These are phyloP conservation scores for Patella depressa DNA, from an alignment of 2,888 invertebrate species.

Conservation along the genomic window DNA sequence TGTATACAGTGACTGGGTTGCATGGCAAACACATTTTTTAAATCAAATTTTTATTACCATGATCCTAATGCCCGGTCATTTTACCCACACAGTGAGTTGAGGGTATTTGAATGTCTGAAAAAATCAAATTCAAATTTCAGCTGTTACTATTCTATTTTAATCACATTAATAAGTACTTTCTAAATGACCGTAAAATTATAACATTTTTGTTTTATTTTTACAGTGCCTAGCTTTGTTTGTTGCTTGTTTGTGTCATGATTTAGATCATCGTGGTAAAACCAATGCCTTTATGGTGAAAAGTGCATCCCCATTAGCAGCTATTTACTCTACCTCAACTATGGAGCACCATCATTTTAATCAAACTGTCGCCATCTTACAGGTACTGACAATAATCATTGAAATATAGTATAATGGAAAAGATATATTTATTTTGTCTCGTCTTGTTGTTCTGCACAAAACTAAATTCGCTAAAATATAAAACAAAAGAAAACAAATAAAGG, in stretches of 20 bases:
- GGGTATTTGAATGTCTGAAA: too few species aligned
- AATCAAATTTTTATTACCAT: too few species aligned
- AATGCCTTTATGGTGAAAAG: slow-evolving; percentile 89
- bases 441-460: background rate
- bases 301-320: slow-evolving; percentile 85
- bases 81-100: too few species aligned
- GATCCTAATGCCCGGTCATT: too few species aligned
- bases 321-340: slow-evolving; percentile 88
- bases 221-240: slow-evolving; percentile 84
- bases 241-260: slow-evolving; percentile 86
- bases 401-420: background rate
- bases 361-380: slow-evolving; percentile 86
- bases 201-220: slow-evolving; percentile 48
- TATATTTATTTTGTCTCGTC: background rate
- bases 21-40: too few species aligned
- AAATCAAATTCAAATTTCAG: too few species aligned
- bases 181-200: too few species aligned
- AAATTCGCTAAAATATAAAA: too few species aligned
- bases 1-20: too few species aligned
- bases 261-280: slow-evolving; percentile 89
- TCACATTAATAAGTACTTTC: too few species aligned
- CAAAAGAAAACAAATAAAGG: too few species aligned
- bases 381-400: slow-evolving; percentile 30
- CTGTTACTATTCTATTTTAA: too few species aligned
- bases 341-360: slow-evolving; percentile 93